Conservation (phyloP, 2,888 invertebrate genomes). For the Lithodes maja region DNA sequence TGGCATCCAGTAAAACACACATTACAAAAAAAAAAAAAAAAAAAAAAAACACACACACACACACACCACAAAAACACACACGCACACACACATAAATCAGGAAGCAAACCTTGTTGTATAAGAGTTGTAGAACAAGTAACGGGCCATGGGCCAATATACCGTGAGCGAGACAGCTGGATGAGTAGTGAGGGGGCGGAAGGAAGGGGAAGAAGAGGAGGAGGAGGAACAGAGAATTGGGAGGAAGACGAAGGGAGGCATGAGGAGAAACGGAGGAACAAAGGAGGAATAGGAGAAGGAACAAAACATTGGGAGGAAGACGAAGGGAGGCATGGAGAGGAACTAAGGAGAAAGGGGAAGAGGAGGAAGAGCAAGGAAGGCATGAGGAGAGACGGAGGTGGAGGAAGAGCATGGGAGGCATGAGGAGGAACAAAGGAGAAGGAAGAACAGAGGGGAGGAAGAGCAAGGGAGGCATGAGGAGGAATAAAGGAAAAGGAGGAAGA, state of each 20-base stretch:
- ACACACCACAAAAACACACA: no score
- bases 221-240: neutral
- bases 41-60: no score
- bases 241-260: neutral
- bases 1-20: no score
- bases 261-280: neutral
- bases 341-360: neutral
- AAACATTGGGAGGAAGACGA: no score
- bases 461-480: no score
- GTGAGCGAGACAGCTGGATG: neutral
- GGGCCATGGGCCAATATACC: neutral
- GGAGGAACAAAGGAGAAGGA: neutral
- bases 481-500: no score
- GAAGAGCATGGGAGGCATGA: neutral
- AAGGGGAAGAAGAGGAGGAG: constrained; percentile 12
- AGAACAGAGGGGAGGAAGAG: no score
- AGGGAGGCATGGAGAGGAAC: neutral
- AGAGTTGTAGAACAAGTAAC: neutral
- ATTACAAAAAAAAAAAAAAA: no score
- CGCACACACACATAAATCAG: no score
- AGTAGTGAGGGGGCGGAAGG: neutral
- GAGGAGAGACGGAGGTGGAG: neutral
- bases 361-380: neutral
- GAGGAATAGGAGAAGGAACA: neutral
- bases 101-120: no score